A percentile compares a stretch with the other conserved stretches of the same genome.
phyloP scores from a whole-genome alignment of 1,140 invertebrate species.

The Bicyclus anynana region DNA sequence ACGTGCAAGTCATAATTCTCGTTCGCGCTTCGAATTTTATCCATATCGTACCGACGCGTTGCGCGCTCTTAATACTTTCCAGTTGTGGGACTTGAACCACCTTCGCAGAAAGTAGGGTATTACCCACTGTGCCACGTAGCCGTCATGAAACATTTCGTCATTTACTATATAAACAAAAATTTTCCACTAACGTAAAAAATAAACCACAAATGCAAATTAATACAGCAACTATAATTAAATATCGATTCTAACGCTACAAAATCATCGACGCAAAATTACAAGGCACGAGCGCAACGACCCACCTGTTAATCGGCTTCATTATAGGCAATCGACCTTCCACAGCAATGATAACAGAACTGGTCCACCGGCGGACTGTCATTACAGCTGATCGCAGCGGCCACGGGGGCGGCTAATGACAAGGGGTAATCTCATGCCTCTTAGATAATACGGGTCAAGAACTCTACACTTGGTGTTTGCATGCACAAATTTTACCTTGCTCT shows the following conservation, averaged over 20 bases:
- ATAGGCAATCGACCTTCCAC: conserved; percentile 49
- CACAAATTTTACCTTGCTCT: too few species aligned
- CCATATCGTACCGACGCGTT: too few species aligned
- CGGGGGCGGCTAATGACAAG: conserved; percentile 34
- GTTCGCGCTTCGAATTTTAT: too few species aligned
- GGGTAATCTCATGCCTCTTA: conserved; percentile 25
- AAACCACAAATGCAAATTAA: background rate
- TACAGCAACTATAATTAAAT: background rate
- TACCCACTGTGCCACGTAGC: too few species aligned
- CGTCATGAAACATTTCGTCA: too few species aligned
- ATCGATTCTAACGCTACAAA: conserved; percentile 14
- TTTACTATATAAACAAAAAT: too few species aligned
- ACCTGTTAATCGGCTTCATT: conserved; percentile 54
- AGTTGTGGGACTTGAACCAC: too few species aligned
- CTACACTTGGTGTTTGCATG: background rate
- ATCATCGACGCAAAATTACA: conserved; percentile 31
- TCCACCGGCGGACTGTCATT: conserved; percentile 49
- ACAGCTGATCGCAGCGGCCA: conserved; percentile 32
- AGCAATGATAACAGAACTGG: conserved; percentile 49
- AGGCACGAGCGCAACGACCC: conserved; percentile 34
- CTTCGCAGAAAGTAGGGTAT: too few species aligned
- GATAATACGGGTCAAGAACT: conserved; percentile 53
- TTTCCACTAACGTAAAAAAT: background rate
- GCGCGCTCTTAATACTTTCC: too few species aligned
- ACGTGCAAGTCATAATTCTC: too few species aligned